Conservation (phyloP, 1,140 invertebrate species). For the Sitophilus oryzae region DNA sequence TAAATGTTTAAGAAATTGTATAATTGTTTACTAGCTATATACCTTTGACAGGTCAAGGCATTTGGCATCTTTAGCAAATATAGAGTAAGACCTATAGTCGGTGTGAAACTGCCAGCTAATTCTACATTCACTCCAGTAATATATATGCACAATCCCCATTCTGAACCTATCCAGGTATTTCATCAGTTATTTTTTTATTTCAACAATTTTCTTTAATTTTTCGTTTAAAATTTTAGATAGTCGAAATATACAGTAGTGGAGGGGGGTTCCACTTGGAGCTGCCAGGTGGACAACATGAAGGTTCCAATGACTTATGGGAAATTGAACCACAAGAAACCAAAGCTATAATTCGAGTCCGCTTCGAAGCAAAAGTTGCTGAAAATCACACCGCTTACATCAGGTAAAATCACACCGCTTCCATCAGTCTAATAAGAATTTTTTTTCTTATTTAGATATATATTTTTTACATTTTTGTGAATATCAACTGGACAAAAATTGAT, state of each 20-base stretch:
- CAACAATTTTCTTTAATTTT: no score
- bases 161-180: conserved; percentile 73
- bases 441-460: conserved; percentile 52
- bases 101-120: conserved; percentile 85
- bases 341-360: conserved; percentile 79
- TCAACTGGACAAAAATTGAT: no score
- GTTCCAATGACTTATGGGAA: conserved; percentile 76
- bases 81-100: conserved; percentile 80
- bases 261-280: conserved; percentile 87
- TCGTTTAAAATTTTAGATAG: conserved; percentile 60
- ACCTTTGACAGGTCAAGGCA: conserved; percentile 62
- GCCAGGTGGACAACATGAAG: conserved; percentile 73
- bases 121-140: conserved; percentile 85
- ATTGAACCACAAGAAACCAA: conserved; percentile 86
- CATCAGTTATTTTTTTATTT: conserved; percentile 6
- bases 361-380: conserved; percentile 64
- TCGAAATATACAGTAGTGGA: conserved; percentile 87
- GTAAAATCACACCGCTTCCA: conserved; percentile 42
- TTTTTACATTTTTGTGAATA: no score
- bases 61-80: conserved; percentile 82
- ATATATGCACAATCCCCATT: conserved; percentile 90
- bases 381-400: conserved; percentile 80
- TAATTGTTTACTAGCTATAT: conserved; percentile 13
- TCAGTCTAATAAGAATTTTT: neutral
- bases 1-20: conserved; percentile 16